These are phyloP conservation scores for Dermochelys coriacea DNA, from an alignment of 2,797 vertebrate species.

Conservation along the genomic window DNA sequence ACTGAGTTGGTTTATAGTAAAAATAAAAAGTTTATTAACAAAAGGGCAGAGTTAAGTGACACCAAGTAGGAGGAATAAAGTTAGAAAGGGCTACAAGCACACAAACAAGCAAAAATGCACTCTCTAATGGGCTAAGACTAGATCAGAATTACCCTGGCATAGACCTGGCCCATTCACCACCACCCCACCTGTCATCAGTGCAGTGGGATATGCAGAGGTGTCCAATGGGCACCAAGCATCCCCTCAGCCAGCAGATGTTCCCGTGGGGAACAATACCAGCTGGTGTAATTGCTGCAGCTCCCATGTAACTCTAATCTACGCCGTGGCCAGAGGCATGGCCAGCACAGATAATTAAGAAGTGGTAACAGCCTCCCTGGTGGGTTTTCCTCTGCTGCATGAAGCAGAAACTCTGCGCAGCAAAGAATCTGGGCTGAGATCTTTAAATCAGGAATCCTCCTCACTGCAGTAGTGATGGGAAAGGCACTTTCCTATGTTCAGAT, in stretches of 20 bases:
- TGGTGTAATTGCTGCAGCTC: neutral
- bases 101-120: neutral
- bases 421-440: neutral
- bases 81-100: neutral
- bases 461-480: too few species aligned
- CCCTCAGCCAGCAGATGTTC: neutral
- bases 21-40: neutral
- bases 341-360: neutral
- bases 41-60: neutral
- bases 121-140: neutral
- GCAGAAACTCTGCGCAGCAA: too few species aligned
- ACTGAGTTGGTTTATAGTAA: neutral
- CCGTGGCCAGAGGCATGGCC: neutral
- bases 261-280: too few species aligned
- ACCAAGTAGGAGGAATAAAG: neutral
- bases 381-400: neutral
- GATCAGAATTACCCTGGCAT: neutral
- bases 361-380: neutral
- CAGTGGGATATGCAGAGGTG: neutral
- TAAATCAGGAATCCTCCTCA: too few species aligned
- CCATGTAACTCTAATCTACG: neutral
- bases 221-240: neutral
- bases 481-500: neutral
- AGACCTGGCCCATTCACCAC: neutral
- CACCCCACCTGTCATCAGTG: neutral